A percentile compares a stretch with the other conserved stretches of the same genome.
Conservation (phyloP, 1,140 invertebrate genomes). For the Hypothenemus hampei region DNA sequence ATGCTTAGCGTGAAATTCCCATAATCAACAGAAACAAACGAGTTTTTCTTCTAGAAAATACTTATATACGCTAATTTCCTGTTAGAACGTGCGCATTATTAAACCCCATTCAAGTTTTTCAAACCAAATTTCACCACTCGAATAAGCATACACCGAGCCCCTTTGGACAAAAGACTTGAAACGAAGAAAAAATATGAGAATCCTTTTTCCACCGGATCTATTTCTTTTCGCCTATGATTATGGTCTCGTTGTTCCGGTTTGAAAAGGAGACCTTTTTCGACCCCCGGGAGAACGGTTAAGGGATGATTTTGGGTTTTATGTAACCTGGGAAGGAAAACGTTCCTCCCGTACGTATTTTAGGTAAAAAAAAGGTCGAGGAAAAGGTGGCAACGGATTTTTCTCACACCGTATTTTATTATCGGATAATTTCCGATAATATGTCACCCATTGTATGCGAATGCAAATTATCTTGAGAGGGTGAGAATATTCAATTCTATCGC, state of each 20-base stretch:
- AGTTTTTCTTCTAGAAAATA: not conserved
- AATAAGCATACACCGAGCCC: slow-evolving; percentile 4
- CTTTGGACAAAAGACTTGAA: not conserved
- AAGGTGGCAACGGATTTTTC: slow-evolving; percentile 15
- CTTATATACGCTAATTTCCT: not conserved
- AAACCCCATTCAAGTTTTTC: not conserved
- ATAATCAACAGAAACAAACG: not conserved
- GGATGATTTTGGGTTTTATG: slow-evolving; percentile 21
- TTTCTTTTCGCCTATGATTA: slow-evolving; percentile 18
- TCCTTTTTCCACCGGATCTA: slow-evolving; percentile 17
- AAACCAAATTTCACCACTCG: not conserved
- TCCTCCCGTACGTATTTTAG: slow-evolving; percentile 1
- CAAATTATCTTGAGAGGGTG: too few species aligned
- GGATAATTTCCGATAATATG: too few species aligned
- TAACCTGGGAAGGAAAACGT: slow-evolving; percentile 14
- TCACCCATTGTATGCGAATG: too few species aligned
- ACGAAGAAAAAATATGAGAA: not conserved
- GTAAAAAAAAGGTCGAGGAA: slow-evolving; percentile 7
- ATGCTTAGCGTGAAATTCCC: not conserved
- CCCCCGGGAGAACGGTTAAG: slow-evolving; percentile 16
- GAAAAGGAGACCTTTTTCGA: slow-evolving; percentile 14
- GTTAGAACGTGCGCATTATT: not conserved
- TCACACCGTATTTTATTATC: slow-evolving; percentile 14
- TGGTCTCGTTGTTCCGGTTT: slow-evolving; percentile 17
- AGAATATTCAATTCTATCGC: too few species aligned